These are phyloP conservation scores for Sarcophaga peregrina DNA, from an alignment of 1,140 invertebrate genomes.

Conservation along the genomic window DNA sequence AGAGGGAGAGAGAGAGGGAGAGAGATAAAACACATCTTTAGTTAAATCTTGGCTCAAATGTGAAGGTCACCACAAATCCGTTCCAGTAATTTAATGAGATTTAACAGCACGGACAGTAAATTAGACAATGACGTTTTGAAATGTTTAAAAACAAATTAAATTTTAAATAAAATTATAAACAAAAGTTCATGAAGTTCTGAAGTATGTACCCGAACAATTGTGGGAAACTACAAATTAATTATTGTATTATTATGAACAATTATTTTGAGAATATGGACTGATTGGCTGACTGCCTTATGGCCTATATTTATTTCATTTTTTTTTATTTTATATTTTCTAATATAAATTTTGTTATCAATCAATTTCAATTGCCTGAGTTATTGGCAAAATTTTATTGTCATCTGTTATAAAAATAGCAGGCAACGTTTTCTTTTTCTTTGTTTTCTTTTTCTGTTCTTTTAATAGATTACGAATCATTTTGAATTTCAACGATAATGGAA, in stretches of 20 bases:
- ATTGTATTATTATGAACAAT: not conserved
- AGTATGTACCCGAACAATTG: not conserved
- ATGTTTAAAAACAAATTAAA: too few species aligned
- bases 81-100: too few species aligned
- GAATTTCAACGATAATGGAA: not conserved
- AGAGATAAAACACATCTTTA: too few species aligned
- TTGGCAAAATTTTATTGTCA: not conserved
- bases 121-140: too few species aligned
- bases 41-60: too few species aligned
- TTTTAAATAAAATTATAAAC: too few species aligned
- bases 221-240: constrained; percentile 11
- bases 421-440: not conserved
- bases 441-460: not conserved
- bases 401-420: not conserved
- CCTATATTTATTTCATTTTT: not conserved
- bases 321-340: not conserved
- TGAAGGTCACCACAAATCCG: too few species aligned
- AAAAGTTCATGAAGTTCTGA: too few species aligned
- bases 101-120: too few species aligned
- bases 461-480: not conserved
- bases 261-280: not conserved
- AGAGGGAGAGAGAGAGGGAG: too few species aligned
- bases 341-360: constrained; percentile 1
- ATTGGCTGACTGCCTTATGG: not conserved
- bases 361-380: not conserved